Evolutionary conservation across 37 sponge, comb jelly and placozoan species (phyloP), one percentile per base, ranked within the genome.

Genomic region (Theonella swinhoei): DNA sequence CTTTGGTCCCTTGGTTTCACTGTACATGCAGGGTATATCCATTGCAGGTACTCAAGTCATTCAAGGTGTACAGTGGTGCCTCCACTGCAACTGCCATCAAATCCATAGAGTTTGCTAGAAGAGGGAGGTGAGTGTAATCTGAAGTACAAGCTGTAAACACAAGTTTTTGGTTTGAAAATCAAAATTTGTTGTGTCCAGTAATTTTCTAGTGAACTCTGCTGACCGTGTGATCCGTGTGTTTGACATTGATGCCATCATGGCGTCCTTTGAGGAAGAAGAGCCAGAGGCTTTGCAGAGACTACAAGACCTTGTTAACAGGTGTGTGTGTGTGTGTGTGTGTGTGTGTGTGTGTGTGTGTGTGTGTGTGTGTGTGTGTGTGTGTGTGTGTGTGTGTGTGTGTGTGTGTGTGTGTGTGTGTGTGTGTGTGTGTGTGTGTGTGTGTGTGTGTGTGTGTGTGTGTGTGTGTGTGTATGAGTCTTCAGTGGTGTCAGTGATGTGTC

Each of bases 271-370:
- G 11, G 68, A 80, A 23, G 81, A 78, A 25, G 87, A 85, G 85
- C 80, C 88, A 1, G 99, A 98, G 63, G 85, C 95, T 0, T 43
- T 96, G 24, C 99, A 98, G 76, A 91, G 91, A 77, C 90, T 98
- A 23, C 99, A 98, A 70, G 99, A 98, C 76, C 77, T 93, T 31
- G 99, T 96, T 3, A 96, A 96, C 85, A 87, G 93, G 92, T 90
- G 2, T 25, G 81, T 62, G 40, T n/a, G 40, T 69, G 26, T 38
- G 61, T 32, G n/a, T 75, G 28, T 11, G 25, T 9, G 74, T 54
- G 25, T n/a, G 19, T 4, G 59, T 29, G 25, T 47, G 28, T 47
- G 5, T 75, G 61, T 47, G 8, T 75, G 62, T 75, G 38, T 3
- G 28, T 5, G 33, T 70, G 35, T n/a, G n/a, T n/a, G n/a, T n/a